phyloP scores from a whole-genome alignment of 1,140 invertebrate genomes.

The Magallana gigas region DNA sequence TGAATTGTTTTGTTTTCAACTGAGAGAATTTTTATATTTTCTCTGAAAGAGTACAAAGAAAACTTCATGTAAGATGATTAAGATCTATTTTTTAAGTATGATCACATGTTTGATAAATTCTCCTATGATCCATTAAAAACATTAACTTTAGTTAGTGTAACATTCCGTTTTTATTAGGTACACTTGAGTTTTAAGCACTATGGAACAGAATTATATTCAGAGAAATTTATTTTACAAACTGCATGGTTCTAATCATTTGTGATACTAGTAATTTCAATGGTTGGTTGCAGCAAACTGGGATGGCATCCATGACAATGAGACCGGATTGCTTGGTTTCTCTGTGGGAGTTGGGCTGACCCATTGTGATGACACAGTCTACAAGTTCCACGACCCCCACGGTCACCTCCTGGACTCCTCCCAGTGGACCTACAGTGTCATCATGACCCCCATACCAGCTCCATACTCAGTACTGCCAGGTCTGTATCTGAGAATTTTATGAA shows the following conservation, averaged over 20 bases:
- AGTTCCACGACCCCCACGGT: constrained; percentile 62
- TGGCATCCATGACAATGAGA: constrained; percentile 69
- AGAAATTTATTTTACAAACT: too few species aligned
- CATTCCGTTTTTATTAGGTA: too few species aligned
- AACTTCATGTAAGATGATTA: too few species aligned
- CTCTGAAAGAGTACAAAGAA: too few species aligned
- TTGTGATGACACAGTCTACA: constrained; percentile 59
- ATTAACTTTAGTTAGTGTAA: too few species aligned
- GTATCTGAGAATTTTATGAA: background rate
- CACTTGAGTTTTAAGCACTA: too few species aligned
- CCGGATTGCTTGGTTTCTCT: constrained; percentile 65
- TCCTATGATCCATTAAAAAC: too few species aligned
- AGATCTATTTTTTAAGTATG: too few species aligned
- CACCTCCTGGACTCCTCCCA: constrained; percentile 64
- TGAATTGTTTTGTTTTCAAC: too few species aligned
- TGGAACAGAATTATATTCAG: too few species aligned
- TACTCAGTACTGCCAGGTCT: constrained; percentile 40
- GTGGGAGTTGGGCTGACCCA: constrained; percentile 51
- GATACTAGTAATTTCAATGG: background rate
- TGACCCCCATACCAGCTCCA: constrained; percentile 47
- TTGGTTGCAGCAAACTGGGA: constrained; percentile 68
- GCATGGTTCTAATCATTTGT: background rate
- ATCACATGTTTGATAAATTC: too few species aligned
- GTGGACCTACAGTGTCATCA: constrained; percentile 61
- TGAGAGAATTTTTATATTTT: too few species aligned